Evolutionary conservation across 2,888 invertebrate genomes (phyloP).

Genomic region (Eristalis arbustorum): DNA sequence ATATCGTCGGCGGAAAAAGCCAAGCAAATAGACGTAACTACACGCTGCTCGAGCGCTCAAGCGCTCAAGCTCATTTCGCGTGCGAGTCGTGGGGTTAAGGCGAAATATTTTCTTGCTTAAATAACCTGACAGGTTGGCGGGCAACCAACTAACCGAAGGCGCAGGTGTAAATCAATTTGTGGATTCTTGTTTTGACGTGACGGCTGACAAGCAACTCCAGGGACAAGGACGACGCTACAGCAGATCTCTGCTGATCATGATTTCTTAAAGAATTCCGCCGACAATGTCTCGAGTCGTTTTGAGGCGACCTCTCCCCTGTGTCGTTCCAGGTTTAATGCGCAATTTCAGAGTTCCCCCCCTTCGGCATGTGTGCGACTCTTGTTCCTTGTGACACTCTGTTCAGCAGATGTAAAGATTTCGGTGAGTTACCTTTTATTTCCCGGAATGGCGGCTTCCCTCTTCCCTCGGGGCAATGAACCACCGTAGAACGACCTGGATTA

Average conservation of each 20-base stretch:
- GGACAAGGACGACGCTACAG: background rate
- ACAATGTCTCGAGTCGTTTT: too few species aligned
- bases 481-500: conserved; percentile 46
- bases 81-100: conserved; percentile 44
- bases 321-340: background rate
- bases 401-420: background rate
- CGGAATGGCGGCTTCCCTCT: background rate
- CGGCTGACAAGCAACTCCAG: background rate
- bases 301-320: too few species aligned
- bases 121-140: conserved; percentile 56
- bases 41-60: background rate
- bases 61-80: background rate
- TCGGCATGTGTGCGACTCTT: background rate
- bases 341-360: background rate
- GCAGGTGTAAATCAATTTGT: conserved; percentile 58
- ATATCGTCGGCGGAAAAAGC: background rate
- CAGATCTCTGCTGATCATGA: background rate
- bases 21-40: conserved; percentile 45
- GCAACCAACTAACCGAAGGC: conserved; percentile 7
- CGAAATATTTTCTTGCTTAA: conserved; percentile 57
- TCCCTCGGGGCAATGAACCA: conserved; percentile 39
- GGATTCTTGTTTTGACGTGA: background rate
- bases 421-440: conserved; percentile 14
- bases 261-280: background rate
- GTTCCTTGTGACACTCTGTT: conserved; percentile 12